These are phyloP conservation scores for Cylloceria caligata DNA, from an alignment of 2,888 invertebrate species.

Conservation along the genomic window DNA sequence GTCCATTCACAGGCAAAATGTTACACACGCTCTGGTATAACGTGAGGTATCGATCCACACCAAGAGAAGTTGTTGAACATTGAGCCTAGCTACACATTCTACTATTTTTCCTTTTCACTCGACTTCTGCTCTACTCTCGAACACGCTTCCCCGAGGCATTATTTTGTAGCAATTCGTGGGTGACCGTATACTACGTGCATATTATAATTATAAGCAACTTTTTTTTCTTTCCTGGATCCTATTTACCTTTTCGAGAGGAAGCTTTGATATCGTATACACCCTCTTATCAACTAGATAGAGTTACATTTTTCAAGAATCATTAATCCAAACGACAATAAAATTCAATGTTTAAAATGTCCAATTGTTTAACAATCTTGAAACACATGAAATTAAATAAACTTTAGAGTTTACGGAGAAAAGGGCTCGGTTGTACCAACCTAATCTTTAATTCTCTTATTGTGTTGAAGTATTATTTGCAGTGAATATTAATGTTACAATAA, in stretches of 20 bases:
- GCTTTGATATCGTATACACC: background rate
- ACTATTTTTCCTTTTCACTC: constrained; percentile 2
- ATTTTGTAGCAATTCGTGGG: constrained; percentile 14
- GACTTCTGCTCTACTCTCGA: constrained; percentile 22
- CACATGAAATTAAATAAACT: too few species aligned
- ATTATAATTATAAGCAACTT: background rate
- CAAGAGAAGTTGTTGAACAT: constrained; percentile 50
- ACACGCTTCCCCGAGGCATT: constrained; percentile 31
- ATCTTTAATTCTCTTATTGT: too few species aligned
- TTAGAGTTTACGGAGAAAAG: too few species aligned
- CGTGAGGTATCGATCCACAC: constrained; percentile 74
- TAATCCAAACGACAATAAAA: background rate
- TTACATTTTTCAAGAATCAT: background rate
- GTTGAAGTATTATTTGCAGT: too few species aligned
- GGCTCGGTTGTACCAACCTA: too few species aligned
- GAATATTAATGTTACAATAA: too few species aligned
- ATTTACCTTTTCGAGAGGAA: background rate
- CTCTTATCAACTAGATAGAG: background rate
- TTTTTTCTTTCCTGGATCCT: background rate
- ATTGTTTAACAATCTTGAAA: too few species aligned
- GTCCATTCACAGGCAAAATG: constrained; percentile 74
- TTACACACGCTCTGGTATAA: constrained; percentile 65
- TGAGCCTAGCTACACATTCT: constrained; percentile 23
- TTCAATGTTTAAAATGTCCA: too few species aligned
- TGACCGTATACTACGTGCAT: background rate